Evolutionary conservation across 2,888 invertebrate genomes (phyloP), one percentile per base, ranked within the genome.

Genomic region (Dryobota labecula): DNA sequence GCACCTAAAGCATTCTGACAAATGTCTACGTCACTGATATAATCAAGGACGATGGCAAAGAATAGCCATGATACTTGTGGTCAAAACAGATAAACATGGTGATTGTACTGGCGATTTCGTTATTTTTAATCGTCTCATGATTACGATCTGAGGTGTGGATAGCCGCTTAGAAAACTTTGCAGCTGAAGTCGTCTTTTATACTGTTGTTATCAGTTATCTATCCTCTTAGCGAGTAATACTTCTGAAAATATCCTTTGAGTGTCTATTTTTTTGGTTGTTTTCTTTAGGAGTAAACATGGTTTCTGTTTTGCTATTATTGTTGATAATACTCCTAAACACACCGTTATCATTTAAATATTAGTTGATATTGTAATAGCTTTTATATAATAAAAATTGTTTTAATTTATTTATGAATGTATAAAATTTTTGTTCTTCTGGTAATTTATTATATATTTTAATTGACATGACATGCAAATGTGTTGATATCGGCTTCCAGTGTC

Each of bases 61-160:
- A 86, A 89, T 84, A 62, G 56, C 66, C 84, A 86, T 84, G 82
- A 84, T 83, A 88, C 83, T 83, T 90, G 92, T 88, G 94, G 94
- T 93, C 92, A 90, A 89, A 91, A 90, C 88, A 89, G 84, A 87
- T 88, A 91, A 92, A 92, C 88, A 92, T 85, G 68, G 82, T 72
- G 81, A 86, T 80, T 82, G 78, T 85, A 64, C 69, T 65, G 75
- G 80, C 69, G 80, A 91, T 89, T 84, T 70, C 83, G 83, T 84
- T 86, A 82, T 80, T 81, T 84, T 85, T 81, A 86, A 84, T 85
- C 84, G 85, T 78, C 73, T 24, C 54, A n/a, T 73, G 88, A 89
- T 89, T 79, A 67, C 58, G 45, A 85, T 87, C 83, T 78, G 60
- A 73, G 79, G 77, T 80, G 76, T 75, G 68, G 78, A 84, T 77